Evolutionary conservation across 64 coral and sea anemone species (phyloP), one percentile per base, ranked within the genome.

Genomic region (Orbicella faveolata): DNA sequence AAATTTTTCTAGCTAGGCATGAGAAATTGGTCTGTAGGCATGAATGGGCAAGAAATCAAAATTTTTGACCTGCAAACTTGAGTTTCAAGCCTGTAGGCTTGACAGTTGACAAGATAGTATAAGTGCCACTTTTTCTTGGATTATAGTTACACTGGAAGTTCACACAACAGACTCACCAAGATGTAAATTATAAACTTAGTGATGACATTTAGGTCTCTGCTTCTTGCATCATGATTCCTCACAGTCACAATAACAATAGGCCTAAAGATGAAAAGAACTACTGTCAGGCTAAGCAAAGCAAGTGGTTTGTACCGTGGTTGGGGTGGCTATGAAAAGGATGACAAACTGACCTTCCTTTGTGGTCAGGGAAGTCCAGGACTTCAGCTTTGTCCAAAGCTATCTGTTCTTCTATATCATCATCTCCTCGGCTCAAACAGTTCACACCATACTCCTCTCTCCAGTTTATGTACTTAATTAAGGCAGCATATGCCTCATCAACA

Each of bases 101-200:
- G 30, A 30, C 30, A 30, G 30, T 30, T 30, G 30, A 30, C 30
- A 30, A 30, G n/a, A n/a, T n/a, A n/a, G 30, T 30, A 30, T 30
- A 30, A 30, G 30, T 30, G 30, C 30, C 30, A 30, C 30, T 30
- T 30, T 30, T 30, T 30, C 30, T 30, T 30, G 30, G 30, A 30
- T 30, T 30, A 30, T 30, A 30, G 30, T 30, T 30, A 30, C 44
- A 48, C 44, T 6, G 4, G 44, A 48, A 6, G 4, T 6, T 48
- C 44, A 48, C 3, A 48, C 44, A 48, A 48, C 44, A 48, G 3
- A 89, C 96, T 67, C 90, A 98, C 96, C 87, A 98, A 76, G 23
- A 93, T 90, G 76, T 98, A 98, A 75, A 98, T 94, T 65, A 94
- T 98, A 37, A 98, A 98, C 67, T 94, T 98, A 3, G 96, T 98